Base-by-base conservation (phyloP, 2,797 vertebrate species). In the Ctenochaetus hawaiiensis region DNA sequence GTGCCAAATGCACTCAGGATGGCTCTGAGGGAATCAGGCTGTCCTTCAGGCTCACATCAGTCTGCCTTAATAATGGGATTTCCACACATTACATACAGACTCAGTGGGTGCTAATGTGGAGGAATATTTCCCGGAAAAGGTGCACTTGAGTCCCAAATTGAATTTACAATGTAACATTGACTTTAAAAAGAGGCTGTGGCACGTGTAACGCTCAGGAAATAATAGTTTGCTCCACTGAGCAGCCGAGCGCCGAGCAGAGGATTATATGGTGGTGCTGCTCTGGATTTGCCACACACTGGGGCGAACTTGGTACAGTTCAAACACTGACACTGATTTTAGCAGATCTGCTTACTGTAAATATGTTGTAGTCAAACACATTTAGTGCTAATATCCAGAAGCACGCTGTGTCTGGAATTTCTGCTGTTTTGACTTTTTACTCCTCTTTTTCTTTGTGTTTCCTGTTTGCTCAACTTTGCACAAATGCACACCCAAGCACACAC, bases 51-150 rank as follows among this genome's bases (percentile, higher is more conserved):
- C 78, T 75, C 78, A 79, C 45, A 23, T 81, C 81, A 79, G 72
- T 81, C 72, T 68, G 57, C 83, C 72, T 88, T 84, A 89, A 91
- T 88, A 88, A 91, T 84, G 72, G 81, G 80, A 88, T 92, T 91
- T 91, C 78, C 67, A 82, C 85, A 82, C 72, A 77, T 88, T 87
- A 81, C 47, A 83, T 79, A 72, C 72, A 88, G 84, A 86, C 81
- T 84, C 86, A 53, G 71, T 30, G 43, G 69, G 68, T 20, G 62
- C 82, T 87, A 87, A 83, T 87, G 67, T 82, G 53, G 79, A 52
- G 78, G 87, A 88, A 87, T 82, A 85, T 90, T 89, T 85, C 70
- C 39, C 4, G 58, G 74, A 83, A 79, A 87, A 79, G 75, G 72
- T 73, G 70, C 67, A 67, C 62, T 72, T 6, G 45, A 72, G 75